Evolutionary conservation across 2,888 invertebrate genomes (phyloP), one percentile per base, ranked within the genome.

Genomic region (Poecilus cupreus): DNA sequence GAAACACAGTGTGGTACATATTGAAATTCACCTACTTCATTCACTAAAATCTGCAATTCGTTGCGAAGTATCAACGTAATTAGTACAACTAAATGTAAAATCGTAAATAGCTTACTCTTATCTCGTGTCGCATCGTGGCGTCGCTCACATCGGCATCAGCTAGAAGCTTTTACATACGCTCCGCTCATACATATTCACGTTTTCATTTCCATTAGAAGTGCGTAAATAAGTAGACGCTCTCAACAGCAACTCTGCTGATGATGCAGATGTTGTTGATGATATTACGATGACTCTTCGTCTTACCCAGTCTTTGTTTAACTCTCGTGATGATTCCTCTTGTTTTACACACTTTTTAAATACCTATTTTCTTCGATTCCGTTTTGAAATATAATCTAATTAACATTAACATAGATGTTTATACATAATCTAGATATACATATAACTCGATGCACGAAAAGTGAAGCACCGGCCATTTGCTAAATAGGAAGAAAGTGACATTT

Each of bases 161-260:
- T 43, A 60, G 60, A 60, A 60, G 60, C 60, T 60, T 60, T 60
- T 60, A 60, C 60, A 60, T 60, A 60, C 60, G 60, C 26, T 72
- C 43, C 43, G 11, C 57, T 77, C 76, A 77, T 77, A 57, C 76
- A 77, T 77, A 77, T 77, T 77, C 76, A 77, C 22, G 57, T 77
- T 77, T 77, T 32, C 76, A 77, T 77, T 77, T 77, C 76, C 51
- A 77, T 20, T 57, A 57, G 76, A 57, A 77, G 20, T 77, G 76
- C 76, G 76, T 77, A 77, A 77, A 57, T 54, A 57, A 72, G 72
- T 60, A 13, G 22, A 26, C 60, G 60, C 5, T 8, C n/a, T n/a
- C 3, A 26, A 8, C 51, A 10, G 18, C 13, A 22, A 22, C 60
- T 60, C 26, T 60, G n/a, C n/a, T 24, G 51, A 49, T 49, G 49